Percentiles rank a stretch among this genome's conserved stretches.
phyloP scores from a whole-genome alignment of 2,797 vertebrate species.

The Microctenopoma lineatum region DNA sequence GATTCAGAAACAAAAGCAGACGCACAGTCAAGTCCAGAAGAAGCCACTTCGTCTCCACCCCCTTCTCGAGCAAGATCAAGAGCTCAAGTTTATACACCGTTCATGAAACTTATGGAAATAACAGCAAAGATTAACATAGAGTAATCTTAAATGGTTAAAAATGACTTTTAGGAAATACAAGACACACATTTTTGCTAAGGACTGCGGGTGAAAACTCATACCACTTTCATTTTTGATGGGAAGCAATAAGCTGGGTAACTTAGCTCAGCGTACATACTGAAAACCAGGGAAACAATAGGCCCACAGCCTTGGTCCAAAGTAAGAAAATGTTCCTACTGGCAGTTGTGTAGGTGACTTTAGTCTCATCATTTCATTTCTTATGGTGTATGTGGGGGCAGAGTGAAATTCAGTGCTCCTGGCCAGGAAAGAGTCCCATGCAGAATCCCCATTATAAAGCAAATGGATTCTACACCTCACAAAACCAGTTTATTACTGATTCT shows the following conservation, averaged over 20 bases:
- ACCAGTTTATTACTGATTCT: background rate
- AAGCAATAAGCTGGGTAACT: background rate
- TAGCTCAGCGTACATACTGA: conserved; percentile 11
- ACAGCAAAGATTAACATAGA: conserved; percentile 81
- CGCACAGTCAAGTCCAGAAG: conserved; percentile 25
- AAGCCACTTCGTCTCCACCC: conserved; percentile 22
- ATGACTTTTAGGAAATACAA: background rate
- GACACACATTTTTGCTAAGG: background rate
- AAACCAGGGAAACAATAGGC: background rate
- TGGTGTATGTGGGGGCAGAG: background rate
- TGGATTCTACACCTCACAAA: background rate
- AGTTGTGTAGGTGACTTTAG: background rate
- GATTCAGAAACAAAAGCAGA: conserved; percentile 42
- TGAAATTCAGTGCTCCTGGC: background rate
- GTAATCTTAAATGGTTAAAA: conserved; percentile 24
- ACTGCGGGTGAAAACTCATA: background rate
- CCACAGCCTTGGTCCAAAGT: background rate
- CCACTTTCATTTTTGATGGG: background rate
- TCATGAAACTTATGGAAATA: conserved; percentile 91
- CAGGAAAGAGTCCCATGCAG: background rate
- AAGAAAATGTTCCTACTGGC: background rate
- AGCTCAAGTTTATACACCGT: conserved; percentile 85
- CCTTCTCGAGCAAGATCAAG: conserved; percentile 58
- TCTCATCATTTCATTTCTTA: too few species aligned
- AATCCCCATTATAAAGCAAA: background rate